Evolutionary conservation across 1,140 invertebrate species (phyloP), one percentile per base, ranked within the genome.

Genomic region (Neoseiulus cucumeris): DNA sequence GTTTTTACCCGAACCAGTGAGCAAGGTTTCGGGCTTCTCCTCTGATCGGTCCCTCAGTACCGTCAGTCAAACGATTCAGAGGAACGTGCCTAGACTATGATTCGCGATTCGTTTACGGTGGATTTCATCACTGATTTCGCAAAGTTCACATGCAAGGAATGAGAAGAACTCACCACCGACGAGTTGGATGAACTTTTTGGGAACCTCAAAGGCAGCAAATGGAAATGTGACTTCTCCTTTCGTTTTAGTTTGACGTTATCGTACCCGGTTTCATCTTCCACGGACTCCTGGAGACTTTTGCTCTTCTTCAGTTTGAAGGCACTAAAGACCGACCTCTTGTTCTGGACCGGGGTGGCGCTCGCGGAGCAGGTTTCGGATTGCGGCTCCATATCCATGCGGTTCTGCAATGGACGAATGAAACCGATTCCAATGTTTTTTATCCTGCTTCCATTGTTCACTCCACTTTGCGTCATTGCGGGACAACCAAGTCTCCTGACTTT

Each of bases 301-400:
- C 51, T 59, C 22, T 59, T 59, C 51, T 59, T 59, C 51, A 59
- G 51, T 25, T 59, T 59, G 22, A 59, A 59, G n/a, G 51, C 51
- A 20, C 51, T 1, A 9, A 59, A 59, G 14, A 59, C 22, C 22
- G 51, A 59, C 33, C 51, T 59, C 51, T 59, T 59, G 51, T n/a
- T 59, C 22, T 59, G 51, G 14, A 59, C 51, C 1, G 51, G 51
- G 4, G 51, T 59, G 12, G 51, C 51, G 14, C 4, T 25, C 14
- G 51, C 51, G 2, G 51, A 59, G 22, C 51, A 59, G n/a, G 51
- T 12, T 9, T 59, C 51, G 14, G 51, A 59, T 25, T 59, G 51
- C 6, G 51, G 51, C 4, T 59, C 51, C 25, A 14, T n/a, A 12
- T 59, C 51, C 17, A 33, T 20, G 51, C 51, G 14, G 22, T 59